phyloP scores from a whole-genome alignment of 64 coral and sea anemone species.

The Montipora cactus region DNA sequence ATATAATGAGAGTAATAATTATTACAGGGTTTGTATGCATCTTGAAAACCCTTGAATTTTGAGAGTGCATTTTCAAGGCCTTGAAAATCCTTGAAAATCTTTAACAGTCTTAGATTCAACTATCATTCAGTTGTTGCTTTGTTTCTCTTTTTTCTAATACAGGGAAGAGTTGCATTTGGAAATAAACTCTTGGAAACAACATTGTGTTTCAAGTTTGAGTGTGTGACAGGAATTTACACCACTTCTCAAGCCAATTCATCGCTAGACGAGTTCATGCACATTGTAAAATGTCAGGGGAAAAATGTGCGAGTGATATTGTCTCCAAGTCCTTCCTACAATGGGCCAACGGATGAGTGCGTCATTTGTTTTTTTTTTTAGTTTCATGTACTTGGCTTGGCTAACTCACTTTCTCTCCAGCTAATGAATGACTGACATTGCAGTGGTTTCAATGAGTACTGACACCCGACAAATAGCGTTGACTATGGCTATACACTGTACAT shows the following conservation, averaged over 20 bases:
- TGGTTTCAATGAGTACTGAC: no score
- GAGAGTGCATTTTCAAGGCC: no score
- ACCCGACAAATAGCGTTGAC: no score
- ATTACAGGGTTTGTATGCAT: no score
- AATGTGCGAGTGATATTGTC: conserved; percentile 92
- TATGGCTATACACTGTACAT: no score
- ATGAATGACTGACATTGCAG: not conserved
- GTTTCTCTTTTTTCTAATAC: not conserved
- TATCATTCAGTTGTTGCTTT: not conserved
- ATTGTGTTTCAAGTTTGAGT: conserved; percentile 92
- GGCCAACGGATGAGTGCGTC: conserved; percentile 89
- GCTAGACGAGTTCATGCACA: conserved; percentile 92
- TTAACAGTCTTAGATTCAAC: no score
- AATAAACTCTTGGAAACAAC: conserved; percentile 94
- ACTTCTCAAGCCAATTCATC: conserved; percentile 85
- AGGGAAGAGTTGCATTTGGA: conserved; percentile 98
- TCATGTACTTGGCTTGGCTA: no score
- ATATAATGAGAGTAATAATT: no score
- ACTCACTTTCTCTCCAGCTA: not conserved
- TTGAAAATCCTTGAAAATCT: no score
- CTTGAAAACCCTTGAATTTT: no score
- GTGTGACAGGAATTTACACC: conserved; percentile 89
- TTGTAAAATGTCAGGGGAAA: conserved; percentile 79
- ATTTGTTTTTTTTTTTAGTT: no score
- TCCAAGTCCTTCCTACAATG: conserved; percentile 87